phyloP scores from a whole-genome alignment of 2,797 vertebrate species.

The Falco rusticolus region DNA sequence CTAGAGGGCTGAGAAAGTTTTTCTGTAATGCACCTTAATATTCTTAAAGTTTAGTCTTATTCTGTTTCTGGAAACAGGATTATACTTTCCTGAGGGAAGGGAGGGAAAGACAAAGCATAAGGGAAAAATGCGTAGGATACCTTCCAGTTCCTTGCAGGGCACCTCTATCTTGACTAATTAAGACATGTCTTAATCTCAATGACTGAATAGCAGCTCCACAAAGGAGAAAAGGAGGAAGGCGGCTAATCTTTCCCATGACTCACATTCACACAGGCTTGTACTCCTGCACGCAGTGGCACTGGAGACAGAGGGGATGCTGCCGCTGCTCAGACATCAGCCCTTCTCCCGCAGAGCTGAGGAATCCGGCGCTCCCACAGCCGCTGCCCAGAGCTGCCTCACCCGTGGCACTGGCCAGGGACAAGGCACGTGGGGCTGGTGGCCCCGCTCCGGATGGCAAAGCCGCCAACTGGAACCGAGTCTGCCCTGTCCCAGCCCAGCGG shows the following conservation, averaged over 20 bases:
- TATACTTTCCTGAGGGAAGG: conserved; percentile 9
- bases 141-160: conserved; percentile 23
- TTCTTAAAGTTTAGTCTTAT: background rate
- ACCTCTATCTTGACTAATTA: conserved; percentile 62
- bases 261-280: background rate
- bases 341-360: background rate
- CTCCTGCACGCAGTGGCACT: background rate
- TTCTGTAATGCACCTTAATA: background rate
- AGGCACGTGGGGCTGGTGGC: background rate
- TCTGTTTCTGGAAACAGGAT: conserved; percentile 38
- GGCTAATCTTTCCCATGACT: conserved; percentile 67
- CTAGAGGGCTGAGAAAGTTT: background rate
- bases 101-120: conserved; percentile 2
- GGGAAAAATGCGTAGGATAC: conserved; percentile 63
- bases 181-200: conserved; percentile 55
- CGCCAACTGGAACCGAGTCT: background rate
- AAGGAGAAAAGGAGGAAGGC: conserved; percentile 48
- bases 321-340: background rate
- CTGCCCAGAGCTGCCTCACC: background rate
- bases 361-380: accelerated
- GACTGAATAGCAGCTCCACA: conserved; percentile 31
- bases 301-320: background rate
- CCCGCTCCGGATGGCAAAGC: background rate
- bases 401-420: accelerated
- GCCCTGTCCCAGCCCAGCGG: background rate